Conservation (phyloP, 1,140 invertebrate species). For the Cyphomyrmex costatus region DNA sequence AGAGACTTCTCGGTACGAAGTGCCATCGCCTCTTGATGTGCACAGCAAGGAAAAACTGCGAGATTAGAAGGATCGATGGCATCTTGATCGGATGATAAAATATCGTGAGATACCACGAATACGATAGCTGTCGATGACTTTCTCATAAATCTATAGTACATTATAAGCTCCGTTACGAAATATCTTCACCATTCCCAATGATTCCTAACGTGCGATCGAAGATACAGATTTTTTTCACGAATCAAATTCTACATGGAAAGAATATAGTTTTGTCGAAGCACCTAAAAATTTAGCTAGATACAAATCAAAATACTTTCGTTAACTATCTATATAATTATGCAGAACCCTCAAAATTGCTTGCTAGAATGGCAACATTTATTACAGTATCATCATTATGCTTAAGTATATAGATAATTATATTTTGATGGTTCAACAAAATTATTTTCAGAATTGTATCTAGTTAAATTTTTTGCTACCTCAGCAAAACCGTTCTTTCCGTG, state of each 20-base stretch:
- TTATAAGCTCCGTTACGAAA: not conserved
- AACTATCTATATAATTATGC: too few species aligned
- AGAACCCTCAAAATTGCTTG: too few species aligned
- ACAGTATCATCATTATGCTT: too few species aligned
- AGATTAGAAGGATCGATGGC: slow-evolving; percentile 5
- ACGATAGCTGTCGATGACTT: not conserved
- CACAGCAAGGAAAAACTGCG: not conserved
- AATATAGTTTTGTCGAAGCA: too few species aligned
- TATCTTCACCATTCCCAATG: not conserved
- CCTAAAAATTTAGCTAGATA: too few species aligned
- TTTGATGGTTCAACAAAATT: too few species aligned
- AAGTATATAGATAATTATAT: too few species aligned
- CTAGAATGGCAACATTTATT: too few species aligned
- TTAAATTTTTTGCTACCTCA: too few species aligned
- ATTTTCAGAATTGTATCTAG: too few species aligned
- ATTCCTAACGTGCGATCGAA: not conserved
- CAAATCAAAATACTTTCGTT: too few species aligned
- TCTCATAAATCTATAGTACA: not conserved
- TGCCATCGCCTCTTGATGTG: slow-evolving; percentile 6
- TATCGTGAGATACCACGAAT: not conserved
- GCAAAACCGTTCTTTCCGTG: too few species aligned
- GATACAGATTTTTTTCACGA: not conserved
- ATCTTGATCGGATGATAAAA: slow-evolving; percentile 19
- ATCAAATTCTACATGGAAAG: not conserved
- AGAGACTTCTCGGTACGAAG: slow-evolving; percentile 42